Evolutionary conservation across 2,888 invertebrate genomes (phyloP).

Genomic region (Coelopa pilipes): DNA sequence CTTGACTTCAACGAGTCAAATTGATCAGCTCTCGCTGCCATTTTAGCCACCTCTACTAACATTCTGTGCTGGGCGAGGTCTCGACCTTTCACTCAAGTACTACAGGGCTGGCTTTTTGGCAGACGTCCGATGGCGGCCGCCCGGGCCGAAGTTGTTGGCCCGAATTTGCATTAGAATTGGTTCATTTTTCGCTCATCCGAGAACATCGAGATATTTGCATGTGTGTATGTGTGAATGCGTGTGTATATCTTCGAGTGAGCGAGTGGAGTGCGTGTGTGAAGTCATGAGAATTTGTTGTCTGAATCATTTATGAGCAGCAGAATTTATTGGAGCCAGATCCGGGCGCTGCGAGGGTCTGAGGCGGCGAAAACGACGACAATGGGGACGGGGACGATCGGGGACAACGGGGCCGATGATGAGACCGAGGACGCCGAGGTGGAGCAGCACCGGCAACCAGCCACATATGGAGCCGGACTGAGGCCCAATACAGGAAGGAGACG

Average conservation of each 20-base stretch:
- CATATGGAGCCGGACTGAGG: too few relatives aligned
- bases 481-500: too few relatives aligned
- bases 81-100: neutral
- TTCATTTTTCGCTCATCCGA: neutral
- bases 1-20: too few relatives aligned
- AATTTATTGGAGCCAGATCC: neutral
- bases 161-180: conserved; percentile 8
- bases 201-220: neutral
- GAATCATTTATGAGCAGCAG: conserved; percentile 3
- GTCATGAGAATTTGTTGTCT: conserved; percentile 3
- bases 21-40: too few relatives aligned
- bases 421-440: too few relatives aligned
- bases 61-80: neutral
- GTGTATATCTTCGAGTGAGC: neutral
- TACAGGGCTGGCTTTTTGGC: conserved; percentile 11
- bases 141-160: neutral
- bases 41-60: too few relatives aligned
- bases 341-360: neutral
- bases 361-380: neutral
- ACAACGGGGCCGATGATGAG: too few relatives aligned
- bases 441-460: too few relatives aligned
- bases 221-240: neutral
- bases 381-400: neutral
- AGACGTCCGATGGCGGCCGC: neutral
- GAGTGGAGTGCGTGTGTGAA: too few relatives aligned